Evolutionary conservation across 2,113 vertebrate species (phyloP).

Genomic region (Percina caprodes): DNA sequence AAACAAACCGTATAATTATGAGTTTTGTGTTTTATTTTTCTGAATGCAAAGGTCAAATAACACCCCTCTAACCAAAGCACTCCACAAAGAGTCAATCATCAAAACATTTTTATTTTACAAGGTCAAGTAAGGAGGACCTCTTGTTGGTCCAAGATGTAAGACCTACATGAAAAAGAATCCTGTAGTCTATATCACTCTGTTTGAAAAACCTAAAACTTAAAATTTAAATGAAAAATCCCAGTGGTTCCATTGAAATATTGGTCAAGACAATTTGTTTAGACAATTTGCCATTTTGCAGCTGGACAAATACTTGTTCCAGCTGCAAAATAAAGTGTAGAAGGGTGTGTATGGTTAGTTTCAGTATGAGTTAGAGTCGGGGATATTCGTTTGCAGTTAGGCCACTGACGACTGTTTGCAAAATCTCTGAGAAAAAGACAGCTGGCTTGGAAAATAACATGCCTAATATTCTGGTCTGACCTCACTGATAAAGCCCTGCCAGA

Average conservation of each 20-base stretch:
- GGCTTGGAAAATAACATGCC: constrained; percentile 40
- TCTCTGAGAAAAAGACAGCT: constrained; percentile 58
- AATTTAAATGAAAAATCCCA: background rate
- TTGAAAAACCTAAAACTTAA: background rate
- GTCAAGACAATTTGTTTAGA: no score
- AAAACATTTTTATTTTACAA: background rate
- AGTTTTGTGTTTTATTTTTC: background rate
- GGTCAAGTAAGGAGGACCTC: background rate
- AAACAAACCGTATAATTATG: background rate
- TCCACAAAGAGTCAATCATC: background rate
- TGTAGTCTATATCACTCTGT: background rate
- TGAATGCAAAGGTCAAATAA: background rate
- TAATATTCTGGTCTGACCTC: constrained; percentile 47
- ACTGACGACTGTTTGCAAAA: constrained; percentile 18
- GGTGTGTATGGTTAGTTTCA: background rate
- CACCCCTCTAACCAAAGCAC: background rate
- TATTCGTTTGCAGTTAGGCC: background rate
- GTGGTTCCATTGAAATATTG: no score
- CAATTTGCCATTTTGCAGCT: no score
- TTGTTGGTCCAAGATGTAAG: background rate
- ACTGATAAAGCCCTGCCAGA: constrained; percentile 53
- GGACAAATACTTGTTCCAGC: background rate
- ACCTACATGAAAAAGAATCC: background rate
- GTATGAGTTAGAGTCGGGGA: background rate
- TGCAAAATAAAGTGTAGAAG: background rate